Evolutionary conservation across 2,113 vertebrate genomes (phyloP), one percentile per base, ranked within the genome.

Genomic region (Ciconia maguari): DNA sequence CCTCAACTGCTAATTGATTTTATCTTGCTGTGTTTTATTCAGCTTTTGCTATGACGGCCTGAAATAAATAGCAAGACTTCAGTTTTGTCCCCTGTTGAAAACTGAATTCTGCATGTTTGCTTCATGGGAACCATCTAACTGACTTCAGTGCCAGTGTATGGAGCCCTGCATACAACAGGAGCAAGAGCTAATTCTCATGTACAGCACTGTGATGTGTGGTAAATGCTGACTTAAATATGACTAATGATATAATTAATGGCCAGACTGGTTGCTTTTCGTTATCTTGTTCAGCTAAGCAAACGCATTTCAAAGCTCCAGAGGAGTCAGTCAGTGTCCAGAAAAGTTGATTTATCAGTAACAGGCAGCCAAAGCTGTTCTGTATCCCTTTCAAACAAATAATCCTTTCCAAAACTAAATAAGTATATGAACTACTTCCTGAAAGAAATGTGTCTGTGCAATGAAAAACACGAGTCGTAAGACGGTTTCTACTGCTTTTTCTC

Each of bases 291-390:
- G 55, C 74, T 82, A 80, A 87, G 71, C 83, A 92, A 96, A 89
- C 42, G 62, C 16, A 82, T 88, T 89, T 95, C 74, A 75, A 87
- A 86, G 70, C 51, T 94, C 84, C 49, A 66, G 42, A 87, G 58
- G 54, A 85, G 29, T 66, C 66, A 66, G 30, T 77, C 62, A 87
- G 38, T 1, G 10, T 95, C 70, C 71, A 86, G 75, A 91, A 80
- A 87, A 88, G 46, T 38, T 90, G 74, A 91, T 96, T 95, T 95
- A 96, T 89, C 57, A 87, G 54, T 46, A 74, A 83, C 5, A 87
- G 26, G 54, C 60, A 68, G 78, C 16, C 68, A 89, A 81, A 87
- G 24, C 22, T 90, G n/a, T 69, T 78, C 54, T 75, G 62, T 76
- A 61, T 41, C 16, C 13, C 55, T 94, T 91, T 95, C 66, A 95